These are phyloP conservation scores for Lithophane socia DNA, from an alignment of 2,888 invertebrate genomes.

Conservation along the genomic window DNA sequence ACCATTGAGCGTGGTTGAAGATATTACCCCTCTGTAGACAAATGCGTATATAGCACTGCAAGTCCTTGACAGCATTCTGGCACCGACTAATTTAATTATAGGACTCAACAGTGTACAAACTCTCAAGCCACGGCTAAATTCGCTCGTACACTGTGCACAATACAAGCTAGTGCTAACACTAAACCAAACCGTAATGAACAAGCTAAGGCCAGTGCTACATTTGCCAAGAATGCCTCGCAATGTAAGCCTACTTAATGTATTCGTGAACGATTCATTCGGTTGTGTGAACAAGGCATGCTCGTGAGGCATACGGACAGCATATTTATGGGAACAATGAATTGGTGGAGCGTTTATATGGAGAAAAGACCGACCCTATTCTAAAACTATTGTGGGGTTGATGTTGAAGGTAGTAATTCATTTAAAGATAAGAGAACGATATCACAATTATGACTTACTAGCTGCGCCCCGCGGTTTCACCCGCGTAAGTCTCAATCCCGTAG, in stretches of 20 bases:
- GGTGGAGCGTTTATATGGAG: too few species aligned
- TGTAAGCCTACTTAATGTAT: slow-evolving; percentile 50
- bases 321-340: slow-evolving; percentile 44
- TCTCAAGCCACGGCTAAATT: not conserved
- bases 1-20: not conserved
- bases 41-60: not conserved
- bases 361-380: slow-evolving; percentile 1
- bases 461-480: too few species aligned
- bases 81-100: not conserved
- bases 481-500: too few species aligned
- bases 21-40: too few species aligned
- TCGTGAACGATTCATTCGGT: slow-evolving; percentile 54
- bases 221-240: slow-evolving; percentile 59
- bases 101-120: not conserved
- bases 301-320: not conserved
- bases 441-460: too few species aligned
- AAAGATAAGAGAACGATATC: not conserved
- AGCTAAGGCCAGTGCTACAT: slow-evolving; percentile 36
- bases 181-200: slow-evolving; percentile 51
- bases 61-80: not conserved
- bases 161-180: slow-evolving; percentile 32
- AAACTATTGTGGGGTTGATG: slow-evolving; percentile 17
- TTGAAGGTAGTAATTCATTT: slow-evolving; percentile 4
- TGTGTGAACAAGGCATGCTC: slow-evolving; percentile 50
- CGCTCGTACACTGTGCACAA: slow-evolving; percentile 24